Evolutionary conservation across 2,888 invertebrate species (phyloP).

Genomic region (Abrostola triplasia): DNA sequence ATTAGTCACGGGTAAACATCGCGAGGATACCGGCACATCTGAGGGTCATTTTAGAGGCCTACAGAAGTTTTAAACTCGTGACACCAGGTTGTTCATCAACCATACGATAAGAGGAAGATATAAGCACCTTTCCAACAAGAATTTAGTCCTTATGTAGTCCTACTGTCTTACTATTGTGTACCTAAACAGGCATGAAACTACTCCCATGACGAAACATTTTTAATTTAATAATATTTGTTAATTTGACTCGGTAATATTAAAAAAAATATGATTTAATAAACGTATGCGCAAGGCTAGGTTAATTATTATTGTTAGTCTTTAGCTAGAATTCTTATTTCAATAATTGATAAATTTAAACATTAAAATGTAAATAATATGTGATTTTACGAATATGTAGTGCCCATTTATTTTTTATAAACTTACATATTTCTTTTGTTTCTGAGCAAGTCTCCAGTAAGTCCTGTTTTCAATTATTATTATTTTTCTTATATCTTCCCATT

Average conservation of each 20-base stretch:
- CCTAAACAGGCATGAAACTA: no score
- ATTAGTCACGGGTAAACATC: no score
- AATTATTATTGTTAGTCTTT: conserved; percentile 35
- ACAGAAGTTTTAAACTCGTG: no score
- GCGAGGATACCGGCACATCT: no score
- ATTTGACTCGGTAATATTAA: neutral
- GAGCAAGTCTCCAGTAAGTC: conserved; percentile 27
- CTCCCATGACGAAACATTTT: no score
- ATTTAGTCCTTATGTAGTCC: no score
- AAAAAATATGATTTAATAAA: neutral
- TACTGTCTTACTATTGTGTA: no score
- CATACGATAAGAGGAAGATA: no score
- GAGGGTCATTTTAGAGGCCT: no score
- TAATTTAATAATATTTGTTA: no score
- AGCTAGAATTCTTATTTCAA: conserved; percentile 29
- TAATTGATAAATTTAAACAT: conserved; percentile 13
- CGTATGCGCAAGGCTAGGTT: conserved; percentile 25
- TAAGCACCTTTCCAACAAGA: no score
- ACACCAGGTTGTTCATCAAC: no score
- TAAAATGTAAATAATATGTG: conserved; percentile 28
- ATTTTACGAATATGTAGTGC: conserved; percentile 27
- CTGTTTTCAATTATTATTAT: conserved; percentile 11
- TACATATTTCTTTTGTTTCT: conserved; percentile 17
- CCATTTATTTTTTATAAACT: conserved; percentile 10
- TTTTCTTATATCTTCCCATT: conserved; percentile 9